These are phyloP conservation scores for Drosophila rufa DNA, from an alignment of 1,140 invertebrate species.

Conservation along the genomic window DNA sequence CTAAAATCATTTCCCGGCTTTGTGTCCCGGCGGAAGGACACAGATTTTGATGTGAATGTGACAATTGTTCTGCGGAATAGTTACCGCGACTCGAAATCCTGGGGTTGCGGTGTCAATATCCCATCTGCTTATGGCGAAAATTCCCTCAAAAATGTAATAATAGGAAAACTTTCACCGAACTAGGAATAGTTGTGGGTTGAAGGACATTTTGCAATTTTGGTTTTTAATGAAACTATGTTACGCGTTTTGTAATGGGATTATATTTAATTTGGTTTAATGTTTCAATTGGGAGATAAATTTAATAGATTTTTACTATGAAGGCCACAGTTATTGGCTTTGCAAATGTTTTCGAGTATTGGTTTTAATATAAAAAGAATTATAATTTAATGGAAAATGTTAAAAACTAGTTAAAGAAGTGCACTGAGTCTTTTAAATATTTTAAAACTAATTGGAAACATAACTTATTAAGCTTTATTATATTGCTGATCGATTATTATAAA, in stretches of 20 bases:
- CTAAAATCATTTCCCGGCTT: constrained; percentile 54
- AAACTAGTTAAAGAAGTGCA: not conserved
- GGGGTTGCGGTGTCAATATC: constrained; percentile 15
- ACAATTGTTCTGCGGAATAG: constrained; percentile 69
- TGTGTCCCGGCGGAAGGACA: constrained; percentile 46
- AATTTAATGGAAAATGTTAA: not conserved
- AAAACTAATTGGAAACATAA: no score
- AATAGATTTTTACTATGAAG: no score
- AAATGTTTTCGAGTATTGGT: no score
- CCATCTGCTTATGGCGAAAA: constrained; percentile 8
- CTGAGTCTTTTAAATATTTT: no score
- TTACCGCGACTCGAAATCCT: constrained; percentile 23
- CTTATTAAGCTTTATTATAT: not conserved
- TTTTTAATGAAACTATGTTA: not conserved
- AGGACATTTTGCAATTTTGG: no score
- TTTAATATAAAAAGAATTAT: no score
- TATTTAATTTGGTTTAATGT: not conserved
- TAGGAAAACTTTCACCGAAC: not conserved
- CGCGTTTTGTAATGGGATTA: not conserved
- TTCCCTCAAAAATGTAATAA: constrained; percentile 2
- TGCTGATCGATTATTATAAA: not conserved
- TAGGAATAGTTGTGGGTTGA: not conserved
- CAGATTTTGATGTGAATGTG: constrained; percentile 57
- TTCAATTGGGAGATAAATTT: not conserved
- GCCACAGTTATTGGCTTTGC: no score